Base-by-base conservation (phyloP, 1,140 invertebrate species). In the Drosophila navojoa region DNA sequence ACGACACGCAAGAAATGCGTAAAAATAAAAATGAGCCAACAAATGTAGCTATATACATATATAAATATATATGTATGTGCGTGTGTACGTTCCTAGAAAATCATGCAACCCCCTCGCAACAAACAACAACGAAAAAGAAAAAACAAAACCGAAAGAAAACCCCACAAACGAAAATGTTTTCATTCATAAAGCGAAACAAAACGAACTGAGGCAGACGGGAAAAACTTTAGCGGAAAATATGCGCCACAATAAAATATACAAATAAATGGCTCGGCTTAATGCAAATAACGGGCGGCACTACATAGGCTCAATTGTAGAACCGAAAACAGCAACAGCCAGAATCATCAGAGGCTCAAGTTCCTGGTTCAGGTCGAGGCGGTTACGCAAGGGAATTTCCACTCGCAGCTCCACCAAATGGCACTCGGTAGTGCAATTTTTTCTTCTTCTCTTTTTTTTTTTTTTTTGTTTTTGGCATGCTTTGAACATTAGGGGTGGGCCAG, bases 191-290 rank as follows among this genome's bases (percentile, higher is more conserved):
- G 74, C 61, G 72, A 64, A 11, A 40, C 62, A 64, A 38, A 53
- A 47, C 59, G 40, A 62, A 44, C 19, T 60, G 55, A 53, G 67
- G 60, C 55, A 38, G 50, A 77, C 35, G 40, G 66, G 71, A 64
- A 81, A 85, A 86, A 86, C 82, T 86, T 86, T 78, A 78, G 81
- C 81, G 81, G 78, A 77, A 86, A 86, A 86, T 86, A 86, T 86
- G 81, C 82, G 79, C 68, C 71, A 86, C 81, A 86, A 86, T 86
- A 86, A 86, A 86, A 86, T 86, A 86, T 87, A 87, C 82, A 87
- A 86, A 87, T 87, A 86, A 87, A 86, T 86, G 82, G 71, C 69
- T 38, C 42, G 82, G 82, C 82, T 86, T 86, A 86, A 86, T 86
- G 82, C 82, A 86, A 86, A 86, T 82, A 87, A 79, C 77, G 52